These are phyloP conservation scores for Chromoteleia sp. DNA, from an alignment of 2,888 invertebrate genomes.

Conservation along the genomic window DNA sequence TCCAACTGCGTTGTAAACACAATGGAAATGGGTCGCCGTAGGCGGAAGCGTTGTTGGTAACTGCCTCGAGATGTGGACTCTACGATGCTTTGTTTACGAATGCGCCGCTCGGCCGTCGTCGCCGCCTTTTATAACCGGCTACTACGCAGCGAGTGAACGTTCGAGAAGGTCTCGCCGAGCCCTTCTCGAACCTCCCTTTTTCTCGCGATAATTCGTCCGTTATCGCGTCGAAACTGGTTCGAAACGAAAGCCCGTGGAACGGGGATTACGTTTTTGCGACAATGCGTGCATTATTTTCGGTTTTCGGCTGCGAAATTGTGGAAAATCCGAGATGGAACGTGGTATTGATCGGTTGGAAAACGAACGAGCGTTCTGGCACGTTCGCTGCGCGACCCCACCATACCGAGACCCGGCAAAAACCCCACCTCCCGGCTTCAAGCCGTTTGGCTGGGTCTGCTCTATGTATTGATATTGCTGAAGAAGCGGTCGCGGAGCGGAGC, in stretches of 20 bases:
- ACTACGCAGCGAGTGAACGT: constrained; percentile 75
- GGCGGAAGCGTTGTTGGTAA: constrained; percentile 41
- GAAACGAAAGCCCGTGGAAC: constrained; percentile 3
- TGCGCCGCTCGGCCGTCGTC: constrained; percentile 75
- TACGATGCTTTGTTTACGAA: constrained; percentile 79
- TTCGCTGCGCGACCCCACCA: constrained; percentile 76
- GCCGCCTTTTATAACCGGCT: constrained; percentile 79
- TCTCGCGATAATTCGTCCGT: constrained; percentile 12
- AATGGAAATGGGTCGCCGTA: constrained; percentile 66
- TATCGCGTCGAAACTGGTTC: not conserved
- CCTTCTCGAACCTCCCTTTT: constrained; percentile 37
- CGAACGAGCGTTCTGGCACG: constrained; percentile 80
- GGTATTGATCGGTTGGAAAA: constrained; percentile 80
- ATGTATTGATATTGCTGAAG: constrained; percentile 58
- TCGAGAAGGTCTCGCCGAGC: constrained; percentile 72
- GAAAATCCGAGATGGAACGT: constrained; percentile 27
- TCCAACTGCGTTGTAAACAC: constrained; percentile 75
- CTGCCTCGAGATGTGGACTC: constrained; percentile 74
- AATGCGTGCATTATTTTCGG: not conserved
- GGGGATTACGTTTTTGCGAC: not conserved
- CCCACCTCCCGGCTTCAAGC: constrained; percentile 51
- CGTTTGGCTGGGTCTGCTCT: constrained; percentile 61
- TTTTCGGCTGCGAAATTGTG: not conserved
- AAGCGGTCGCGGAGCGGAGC: constrained; percentile 1
- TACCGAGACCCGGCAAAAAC: constrained; percentile 63